Conservation (phyloP, 1,140 invertebrate genomes). For the Nilaparvata lugens region DNA sequence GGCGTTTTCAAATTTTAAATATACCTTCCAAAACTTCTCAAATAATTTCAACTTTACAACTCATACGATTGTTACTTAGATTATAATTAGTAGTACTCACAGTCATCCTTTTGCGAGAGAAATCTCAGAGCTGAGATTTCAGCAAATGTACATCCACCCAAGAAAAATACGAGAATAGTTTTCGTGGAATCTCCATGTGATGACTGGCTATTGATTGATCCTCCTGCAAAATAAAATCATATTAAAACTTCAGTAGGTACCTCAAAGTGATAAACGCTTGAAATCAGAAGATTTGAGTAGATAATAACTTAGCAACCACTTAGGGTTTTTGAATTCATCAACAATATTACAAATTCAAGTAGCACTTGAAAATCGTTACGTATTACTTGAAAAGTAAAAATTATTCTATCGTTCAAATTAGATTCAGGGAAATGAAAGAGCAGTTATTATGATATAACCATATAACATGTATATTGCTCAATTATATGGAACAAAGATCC, state of each 20-base stretch:
- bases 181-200: constrained; percentile 57
- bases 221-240: constrained; percentile 32
- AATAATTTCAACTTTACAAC: no score
- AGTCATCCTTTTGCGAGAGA: constrained; percentile 84
- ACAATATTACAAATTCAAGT: neutral
- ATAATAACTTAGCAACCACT: neutral
- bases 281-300: neutral
- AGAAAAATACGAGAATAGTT: constrained; percentile 87
- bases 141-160: constrained; percentile 93
- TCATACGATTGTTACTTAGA: neutral
- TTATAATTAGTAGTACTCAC: constrained; percentile 36
- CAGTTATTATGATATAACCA: no score
- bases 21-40: no score
- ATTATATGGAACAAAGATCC: no score
- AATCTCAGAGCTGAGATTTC: constrained; percentile 89
- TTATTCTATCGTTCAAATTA: neutral
- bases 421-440: no score
- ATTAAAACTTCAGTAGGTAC: neutral
- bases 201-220: constrained; percentile 52
- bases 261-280: neutral
- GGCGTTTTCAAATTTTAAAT: neutral
- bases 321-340: neutral
- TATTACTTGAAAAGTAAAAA: neutral
- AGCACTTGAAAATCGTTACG: neutral
- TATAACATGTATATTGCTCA: no score